Conservation (phyloP, 2,113 vertebrate species). For the Orycteropus afer region DNA sequence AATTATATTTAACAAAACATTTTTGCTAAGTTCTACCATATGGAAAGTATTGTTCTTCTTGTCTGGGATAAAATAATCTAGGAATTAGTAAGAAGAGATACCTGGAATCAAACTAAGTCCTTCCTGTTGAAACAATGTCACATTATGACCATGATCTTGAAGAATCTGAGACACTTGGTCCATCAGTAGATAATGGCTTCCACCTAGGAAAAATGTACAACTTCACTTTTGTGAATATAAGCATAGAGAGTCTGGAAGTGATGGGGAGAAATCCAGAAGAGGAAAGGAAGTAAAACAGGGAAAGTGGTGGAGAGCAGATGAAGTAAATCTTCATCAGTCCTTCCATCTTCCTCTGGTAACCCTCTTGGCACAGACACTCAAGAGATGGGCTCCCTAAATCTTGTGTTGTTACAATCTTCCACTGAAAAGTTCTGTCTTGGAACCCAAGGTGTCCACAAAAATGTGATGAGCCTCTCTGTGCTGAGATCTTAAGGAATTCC, state of each 20-base stretch:
- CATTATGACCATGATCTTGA: constrained; percentile 48
- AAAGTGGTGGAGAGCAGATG: not conserved
- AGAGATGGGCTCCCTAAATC: not conserved
- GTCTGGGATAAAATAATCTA: not conserved
- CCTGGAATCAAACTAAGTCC: not conserved
- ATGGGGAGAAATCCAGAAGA: not conserved
- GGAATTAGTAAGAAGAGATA: constrained; percentile 17
- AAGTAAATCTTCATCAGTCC: not conserved
- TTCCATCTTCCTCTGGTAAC: not conserved
- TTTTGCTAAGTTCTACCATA: not conserved
- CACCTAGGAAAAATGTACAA: constrained; percentile 26
- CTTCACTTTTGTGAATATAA: not conserved
- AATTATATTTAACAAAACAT: not conserved
- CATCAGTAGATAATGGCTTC: constrained; percentile 61
- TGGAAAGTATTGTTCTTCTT: not conserved
- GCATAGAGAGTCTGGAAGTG: too few species aligned
- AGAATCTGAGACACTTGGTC: not conserved
- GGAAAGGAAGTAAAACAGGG: not conserved
- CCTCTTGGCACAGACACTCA: not conserved
- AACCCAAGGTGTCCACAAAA: not conserved
- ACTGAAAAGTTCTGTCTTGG: not conserved
- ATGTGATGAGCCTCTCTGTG: not conserved
- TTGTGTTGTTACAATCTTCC: not conserved
- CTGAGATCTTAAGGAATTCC: not conserved
- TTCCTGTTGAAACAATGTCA: constrained; percentile 5